Evolutionary conservation across 2,113 vertebrate species (phyloP).

Genomic region (Apteryx mantelli): DNA sequence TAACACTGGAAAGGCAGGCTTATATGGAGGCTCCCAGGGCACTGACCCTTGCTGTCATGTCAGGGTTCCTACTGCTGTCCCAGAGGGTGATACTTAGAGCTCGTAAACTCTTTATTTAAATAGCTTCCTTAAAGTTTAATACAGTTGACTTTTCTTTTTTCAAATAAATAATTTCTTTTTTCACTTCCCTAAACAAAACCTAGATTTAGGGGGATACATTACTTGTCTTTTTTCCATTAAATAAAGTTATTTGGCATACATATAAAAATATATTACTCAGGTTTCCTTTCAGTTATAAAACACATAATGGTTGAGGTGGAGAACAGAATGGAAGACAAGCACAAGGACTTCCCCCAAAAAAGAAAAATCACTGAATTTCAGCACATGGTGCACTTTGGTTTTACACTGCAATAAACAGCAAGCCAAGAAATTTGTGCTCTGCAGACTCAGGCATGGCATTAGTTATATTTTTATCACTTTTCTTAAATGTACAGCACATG

Average conservation of each 20-base stretch:
- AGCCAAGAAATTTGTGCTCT: neutral
- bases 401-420: neutral
- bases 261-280: constrained; percentile 54
- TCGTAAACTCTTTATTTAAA: constrained; percentile 1
- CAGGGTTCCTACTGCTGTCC: neutral
- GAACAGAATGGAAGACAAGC: neutral
- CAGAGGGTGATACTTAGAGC: neutral
- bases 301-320: neutral
- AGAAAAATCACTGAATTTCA: neutral
- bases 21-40: neutral
- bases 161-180: neutral
- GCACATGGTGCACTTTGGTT: neutral
- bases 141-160: neutral
- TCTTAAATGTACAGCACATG: neutral
- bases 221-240: neutral
- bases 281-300: neutral
- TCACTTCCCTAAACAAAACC: constrained; percentile 23
- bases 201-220: neutral
- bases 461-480: neutral
- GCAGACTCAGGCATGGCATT: neutral
- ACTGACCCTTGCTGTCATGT: neutral
- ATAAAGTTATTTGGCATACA: constrained; percentile 22
- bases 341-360: neutral
- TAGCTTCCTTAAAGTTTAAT: constrained; percentile 24
- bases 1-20: neutral